Evolutionary conservation across 2,113 vertebrate genomes (phyloP), one percentile per base, ranked within the genome.

Genomic region (Phoxinus phoxinus): DNA sequence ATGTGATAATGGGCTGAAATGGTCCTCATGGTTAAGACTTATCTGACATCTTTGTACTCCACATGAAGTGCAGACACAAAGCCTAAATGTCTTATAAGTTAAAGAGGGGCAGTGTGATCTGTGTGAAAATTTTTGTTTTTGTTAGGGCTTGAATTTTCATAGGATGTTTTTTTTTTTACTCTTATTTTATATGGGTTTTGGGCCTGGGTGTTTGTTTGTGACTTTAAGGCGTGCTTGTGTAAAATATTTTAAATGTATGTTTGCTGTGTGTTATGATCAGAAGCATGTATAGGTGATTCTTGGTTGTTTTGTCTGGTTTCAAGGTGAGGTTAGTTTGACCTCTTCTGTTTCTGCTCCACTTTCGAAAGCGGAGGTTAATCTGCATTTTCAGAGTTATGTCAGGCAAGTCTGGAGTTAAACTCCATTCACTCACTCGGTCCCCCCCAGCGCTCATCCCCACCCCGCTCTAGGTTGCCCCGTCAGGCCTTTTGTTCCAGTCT

Each of bases 351-450:
- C 27, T 69, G 9, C 80, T 69, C 37, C 61, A 69, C 80, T 32
- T 81, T 53, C 13, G 19, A 58, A 72, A 71, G 67, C 25, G 48
- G 48, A 72, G 48, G 81, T 73, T 69, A 72, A 72, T 83, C 65
- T 83, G 81, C 48, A 58, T 58, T 83, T 72, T 83, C 32, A 83
- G 65, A 37, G 25, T 73, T 56, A 83, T 72, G 67, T 72, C 46
- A 73, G 81, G 67, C 32, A 58, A 72, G 67, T 83, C 81, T 83
- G 65, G 81, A 83, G 67, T 83, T 83, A 72, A 72, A 83, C 63
- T 81, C 27, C 48, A 71, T 81, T 82, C 71, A 82, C 15, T 7
- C 6, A 2, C 19, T 59, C 63, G 2, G 13, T 37, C 3, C 11
- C 25, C 25, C 81, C 21, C 65, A 10, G 4, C 27, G 27, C 35